phyloP scores from a whole-genome alignment of 2,888 invertebrate genomes.

The Mayetiola destructor region DNA sequence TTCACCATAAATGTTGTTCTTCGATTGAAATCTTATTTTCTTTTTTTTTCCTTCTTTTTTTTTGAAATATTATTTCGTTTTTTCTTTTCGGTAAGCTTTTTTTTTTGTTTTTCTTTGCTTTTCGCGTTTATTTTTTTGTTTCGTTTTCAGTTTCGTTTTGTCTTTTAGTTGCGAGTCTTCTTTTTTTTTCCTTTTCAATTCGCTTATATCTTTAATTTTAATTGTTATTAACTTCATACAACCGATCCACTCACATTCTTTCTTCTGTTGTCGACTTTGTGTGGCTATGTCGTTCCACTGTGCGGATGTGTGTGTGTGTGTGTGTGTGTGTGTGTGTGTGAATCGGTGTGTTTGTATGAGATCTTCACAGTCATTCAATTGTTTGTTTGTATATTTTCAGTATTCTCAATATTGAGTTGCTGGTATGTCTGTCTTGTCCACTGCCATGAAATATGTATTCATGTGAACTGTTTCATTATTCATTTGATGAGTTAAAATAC shows the following conservation, averaged over 20 bases:
- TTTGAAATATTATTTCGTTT: background rate
- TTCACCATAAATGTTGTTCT: too few relatives aligned
- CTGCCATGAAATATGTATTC: too few relatives aligned
- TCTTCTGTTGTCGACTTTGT: background rate
- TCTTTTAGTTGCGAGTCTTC: too few relatives aligned
- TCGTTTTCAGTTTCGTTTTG: background rate
- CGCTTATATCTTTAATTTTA: too few relatives aligned
- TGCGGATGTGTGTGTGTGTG: background rate
- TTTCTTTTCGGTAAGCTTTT: background rate
- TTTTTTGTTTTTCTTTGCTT: background rate
- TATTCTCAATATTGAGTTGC: too few relatives aligned
- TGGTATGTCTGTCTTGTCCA: too few relatives aligned
- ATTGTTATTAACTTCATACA: slow-evolving; percentile 7
- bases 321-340: background rate
- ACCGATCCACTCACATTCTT: slow-evolving; percentile 7
- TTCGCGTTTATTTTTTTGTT: background rate
- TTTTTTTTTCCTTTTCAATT: too few relatives aligned
- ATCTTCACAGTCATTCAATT: too few relatives aligned
- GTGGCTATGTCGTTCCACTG: background rate
- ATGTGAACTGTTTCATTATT: too few relatives aligned
- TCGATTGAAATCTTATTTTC: background rate
- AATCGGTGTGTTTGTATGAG: too few relatives aligned
- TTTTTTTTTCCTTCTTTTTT: background rate
- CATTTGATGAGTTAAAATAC: too few relatives aligned
- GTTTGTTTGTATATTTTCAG: too few relatives aligned